Conservation (phyloP, 2,113 vertebrate genomes). For the Ascaphus truei region DNA sequence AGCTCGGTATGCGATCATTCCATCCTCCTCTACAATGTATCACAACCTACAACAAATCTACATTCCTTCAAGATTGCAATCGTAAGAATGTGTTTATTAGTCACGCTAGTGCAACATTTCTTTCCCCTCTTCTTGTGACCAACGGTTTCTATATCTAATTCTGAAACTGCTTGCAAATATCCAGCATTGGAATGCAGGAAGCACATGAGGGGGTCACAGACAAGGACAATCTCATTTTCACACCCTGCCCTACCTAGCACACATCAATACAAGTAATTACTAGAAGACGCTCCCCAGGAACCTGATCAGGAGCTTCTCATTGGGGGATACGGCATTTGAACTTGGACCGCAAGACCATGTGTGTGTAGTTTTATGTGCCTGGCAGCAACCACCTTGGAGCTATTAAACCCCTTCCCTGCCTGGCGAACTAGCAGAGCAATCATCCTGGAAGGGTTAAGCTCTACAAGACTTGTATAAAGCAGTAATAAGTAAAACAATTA, state of each 20-base stretch:
- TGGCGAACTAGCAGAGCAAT: too few relatives aligned
- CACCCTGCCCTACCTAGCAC: neutral
- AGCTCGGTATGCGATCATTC: too few relatives aligned
- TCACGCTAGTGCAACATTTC: neutral
- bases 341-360: neutral
- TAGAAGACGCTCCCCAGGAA: too few relatives aligned
- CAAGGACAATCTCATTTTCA: constrained; percentile 1
- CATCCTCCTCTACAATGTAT: too few relatives aligned
- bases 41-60: too few relatives aligned
- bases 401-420: too few relatives aligned
- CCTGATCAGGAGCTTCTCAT: neutral
- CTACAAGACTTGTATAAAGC: too few relatives aligned
- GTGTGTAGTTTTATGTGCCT: neutral
- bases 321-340: neutral
- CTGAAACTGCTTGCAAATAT: neutral
- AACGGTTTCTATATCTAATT: neutral
- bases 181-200: neutral
- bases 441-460: too few relatives aligned
- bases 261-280: constrained; percentile 8
- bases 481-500: too few relatives aligned
- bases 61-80: neutral
- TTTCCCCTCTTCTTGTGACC: neutral
- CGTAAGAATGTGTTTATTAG: neutral
- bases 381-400: too few relatives aligned
- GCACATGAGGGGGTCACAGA: neutral